These are phyloP conservation scores for Notarius quadriscutis DNA, from an alignment of 2,113 vertebrate genomes.

Conservation along the genomic window DNA sequence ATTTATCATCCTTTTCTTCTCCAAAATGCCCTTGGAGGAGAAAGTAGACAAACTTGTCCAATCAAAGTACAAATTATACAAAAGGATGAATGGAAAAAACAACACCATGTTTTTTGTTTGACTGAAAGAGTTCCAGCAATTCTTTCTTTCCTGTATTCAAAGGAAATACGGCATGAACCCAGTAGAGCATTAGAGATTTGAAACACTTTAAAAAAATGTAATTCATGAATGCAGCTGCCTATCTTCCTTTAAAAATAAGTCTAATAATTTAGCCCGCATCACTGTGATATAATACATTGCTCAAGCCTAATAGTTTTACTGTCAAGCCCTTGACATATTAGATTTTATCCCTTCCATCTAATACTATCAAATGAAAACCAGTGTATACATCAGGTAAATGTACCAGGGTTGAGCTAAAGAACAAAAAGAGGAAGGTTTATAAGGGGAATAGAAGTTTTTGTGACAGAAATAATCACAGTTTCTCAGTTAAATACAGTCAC, in stretches of 20 bases:
- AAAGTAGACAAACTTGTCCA: background rate
- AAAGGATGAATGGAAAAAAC: background rate
- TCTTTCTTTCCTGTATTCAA: background rate
- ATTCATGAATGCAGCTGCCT: background rate
- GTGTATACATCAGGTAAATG: background rate
- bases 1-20: background rate
- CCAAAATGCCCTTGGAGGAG: background rate
- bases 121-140: background rate
- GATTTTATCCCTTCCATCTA: background rate
- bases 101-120: background rate
- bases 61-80: background rate
- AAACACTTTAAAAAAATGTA: background rate
- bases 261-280: background rate
- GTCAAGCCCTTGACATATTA: constrained; percentile 14
- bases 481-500: background rate
- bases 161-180: background rate
- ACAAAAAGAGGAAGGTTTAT: background rate
- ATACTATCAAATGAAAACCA: background rate
- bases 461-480: background rate
- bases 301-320: constrained; percentile 1
- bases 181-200: background rate
- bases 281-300: constrained; percentile 4
- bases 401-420: background rate
- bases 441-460: background rate
- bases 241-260: background rate